Evolutionary conservation across 2,797 vertebrate species (phyloP), one percentile per base, ranked within the genome.

Genomic region (Glossophaga mutica): DNA sequence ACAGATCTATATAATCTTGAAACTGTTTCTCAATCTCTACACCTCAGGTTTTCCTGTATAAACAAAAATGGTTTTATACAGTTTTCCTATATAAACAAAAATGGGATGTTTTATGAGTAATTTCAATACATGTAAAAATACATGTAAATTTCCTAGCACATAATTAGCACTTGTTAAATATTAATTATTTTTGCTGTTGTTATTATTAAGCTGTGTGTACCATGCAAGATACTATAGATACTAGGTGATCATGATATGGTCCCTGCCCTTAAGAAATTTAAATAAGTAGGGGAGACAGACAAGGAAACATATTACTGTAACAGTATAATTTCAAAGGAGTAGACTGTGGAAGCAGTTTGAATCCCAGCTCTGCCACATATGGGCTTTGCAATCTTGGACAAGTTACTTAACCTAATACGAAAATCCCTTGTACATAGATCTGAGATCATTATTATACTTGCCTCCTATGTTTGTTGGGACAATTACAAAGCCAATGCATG

Each of bases 121-220:
- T 32, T 46, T n/a, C n/a, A n/a, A n/a, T n/a, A n/a, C n/a, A n/a
- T n/a, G n/a, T n/a, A 88, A 91, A 91, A 87, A 39, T 48, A 32
- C 22, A 84, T n/a, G 59, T 26, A 84, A 73, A 84, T 42, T 65
- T 37, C 16, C 62, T 65, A 84, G 42, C 42, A 44, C 3, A 34
- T 71, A 93, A 70, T 92, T 78, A 87, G n/a, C 19, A 67, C 29
- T 93, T 46, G 55, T 74, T 95, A 94, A 92, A 42, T 82, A 90
- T 88, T 88, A 87, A 91, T 94, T 91, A 52, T 85, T 46, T 85
- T 91, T 55, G 37, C 37, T 89, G 39, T 26, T 81, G 22, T 87
- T 81, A 57, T 90, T 82, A 65, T 59, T 29, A 76, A 94, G 21
- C 9, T 37, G 10, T 90, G 59, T 50, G 10, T 16, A 18, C 19